Percentiles rank a stretch among this genome's conserved stretches.
Evolutionary conservation across 2,888 invertebrate genomes (phyloP).

Genomic region (Schizotus pectinicornis): DNA sequence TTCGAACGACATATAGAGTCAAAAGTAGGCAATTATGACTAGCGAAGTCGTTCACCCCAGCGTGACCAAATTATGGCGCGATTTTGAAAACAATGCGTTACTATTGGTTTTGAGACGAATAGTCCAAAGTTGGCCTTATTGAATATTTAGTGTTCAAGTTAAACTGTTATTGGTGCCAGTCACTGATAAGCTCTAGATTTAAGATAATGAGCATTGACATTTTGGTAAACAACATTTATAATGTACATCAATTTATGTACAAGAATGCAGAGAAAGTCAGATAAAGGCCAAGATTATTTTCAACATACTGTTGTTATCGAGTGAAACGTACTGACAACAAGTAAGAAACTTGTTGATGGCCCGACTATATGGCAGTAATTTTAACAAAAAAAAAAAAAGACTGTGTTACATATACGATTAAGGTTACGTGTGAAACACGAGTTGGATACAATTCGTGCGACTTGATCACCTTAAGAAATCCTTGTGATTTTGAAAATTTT

Average conservation of each 20-base stretch:
- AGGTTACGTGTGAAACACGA: too few species aligned
- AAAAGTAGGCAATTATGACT: too few species aligned
- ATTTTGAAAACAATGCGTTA: too few species aligned
- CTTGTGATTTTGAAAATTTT: constrained; percentile 21
- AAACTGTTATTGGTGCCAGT: constrained; percentile 6
- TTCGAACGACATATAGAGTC: too few species aligned
- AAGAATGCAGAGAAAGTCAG: not conserved
- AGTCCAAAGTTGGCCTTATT: constrained; percentile 6
- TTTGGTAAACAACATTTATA: constrained; percentile 24
- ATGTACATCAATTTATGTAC: constrained; percentile 4
- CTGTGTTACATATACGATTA: too few species aligned
- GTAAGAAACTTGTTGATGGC: too few species aligned
- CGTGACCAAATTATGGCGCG: too few species aligned
- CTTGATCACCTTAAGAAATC: constrained; percentile 20
- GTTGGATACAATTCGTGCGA: constrained; percentile 1
- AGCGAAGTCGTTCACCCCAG: too few species aligned
- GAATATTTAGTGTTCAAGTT: constrained; percentile 12
- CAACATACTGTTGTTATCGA: not conserved
- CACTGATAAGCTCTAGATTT: constrained; percentile 19
- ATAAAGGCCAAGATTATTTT: constrained; percentile 3
- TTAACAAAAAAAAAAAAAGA: too few species aligned
- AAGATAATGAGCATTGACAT: constrained; percentile 25
- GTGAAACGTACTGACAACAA: too few species aligned
- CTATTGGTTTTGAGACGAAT: constrained; percentile 3
- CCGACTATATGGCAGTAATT: too few species aligned